These are phyloP conservation scores for Phoxinus dragarum DNA, from an alignment of 2,797 vertebrate species.

Conservation along the genomic window DNA sequence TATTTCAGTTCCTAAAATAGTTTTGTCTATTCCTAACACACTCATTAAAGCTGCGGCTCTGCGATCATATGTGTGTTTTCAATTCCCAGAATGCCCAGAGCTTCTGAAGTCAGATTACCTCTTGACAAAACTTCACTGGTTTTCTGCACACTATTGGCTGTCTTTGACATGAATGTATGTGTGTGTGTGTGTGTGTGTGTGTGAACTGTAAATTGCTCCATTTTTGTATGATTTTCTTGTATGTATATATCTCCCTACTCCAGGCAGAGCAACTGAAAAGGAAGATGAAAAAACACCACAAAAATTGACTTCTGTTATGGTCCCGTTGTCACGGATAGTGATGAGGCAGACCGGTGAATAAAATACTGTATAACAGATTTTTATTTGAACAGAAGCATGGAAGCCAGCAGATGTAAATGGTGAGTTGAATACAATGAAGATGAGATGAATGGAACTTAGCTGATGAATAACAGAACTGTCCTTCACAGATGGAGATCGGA, in stretches of 20 bases:
- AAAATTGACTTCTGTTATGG: no score
- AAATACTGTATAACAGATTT: no score
- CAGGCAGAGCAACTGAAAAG: no score
- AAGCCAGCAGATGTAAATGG: no score
- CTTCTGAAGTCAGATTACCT: constrained; percentile 42
- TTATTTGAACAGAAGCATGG: no score
- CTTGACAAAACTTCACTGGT: constrained; percentile 14
- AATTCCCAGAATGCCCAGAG: constrained; percentile 35
- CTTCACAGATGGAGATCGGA: no score
- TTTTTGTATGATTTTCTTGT: not conserved
- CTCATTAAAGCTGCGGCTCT: constrained; percentile 13
- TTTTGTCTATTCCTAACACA: constrained; percentile 28
- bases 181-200: not conserved
- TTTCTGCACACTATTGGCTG: constrained; percentile 9
- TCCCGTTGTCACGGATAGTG: no score
- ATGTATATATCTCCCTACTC: not conserved
- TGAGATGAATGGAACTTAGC: no score
- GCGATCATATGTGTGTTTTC: constrained; percentile 16
- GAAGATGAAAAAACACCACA: no score
- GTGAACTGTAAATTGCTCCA: not conserved
- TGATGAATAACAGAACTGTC: no score
- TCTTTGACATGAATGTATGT: not conserved
- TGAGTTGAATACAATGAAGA: no score
- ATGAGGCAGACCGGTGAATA: no score
- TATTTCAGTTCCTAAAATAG: constrained; percentile 56